Conservation (phyloP, 1,140 invertebrate genomes). For the Drosophila sucinea region DNA sequence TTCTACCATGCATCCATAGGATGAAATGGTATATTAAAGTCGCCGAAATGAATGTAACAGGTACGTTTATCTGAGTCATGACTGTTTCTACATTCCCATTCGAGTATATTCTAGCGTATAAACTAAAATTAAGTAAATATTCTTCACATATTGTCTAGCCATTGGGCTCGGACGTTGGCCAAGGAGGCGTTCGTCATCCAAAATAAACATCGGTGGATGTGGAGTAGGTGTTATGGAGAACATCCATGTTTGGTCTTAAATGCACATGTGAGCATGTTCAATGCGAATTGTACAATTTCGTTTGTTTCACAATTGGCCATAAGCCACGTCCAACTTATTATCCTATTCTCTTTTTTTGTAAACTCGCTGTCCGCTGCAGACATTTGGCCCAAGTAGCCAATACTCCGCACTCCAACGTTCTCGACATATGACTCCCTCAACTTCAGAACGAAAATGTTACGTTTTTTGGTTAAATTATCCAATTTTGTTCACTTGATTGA, state of each 20-base stretch:
- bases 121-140: no score
- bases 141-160: no score
- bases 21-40: no score
- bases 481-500: conserved; percentile 76
- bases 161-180: no score
- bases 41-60: no score
- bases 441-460: conserved; percentile 43
- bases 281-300: conserved; percentile 23
- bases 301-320: conserved; percentile 36
- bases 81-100: no score
- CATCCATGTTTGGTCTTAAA: neutral
- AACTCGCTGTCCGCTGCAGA: conserved; percentile 50
- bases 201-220: neutral
- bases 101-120: no score
- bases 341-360: conserved; percentile 37
- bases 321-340: conserved; percentile 13
- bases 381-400: conserved; percentile 28
- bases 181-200: neutral
- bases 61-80: no score
- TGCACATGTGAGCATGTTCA: neutral
- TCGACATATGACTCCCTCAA: conserved; percentile 22
- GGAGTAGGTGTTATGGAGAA: neutral
- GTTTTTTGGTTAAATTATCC: conserved; percentile 56
- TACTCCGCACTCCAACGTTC: conserved; percentile 25
- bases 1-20: no score